Evolutionary conservation across 2,797 vertebrate genomes (phyloP).

Genomic region (Heliangelus exortis): DNA sequence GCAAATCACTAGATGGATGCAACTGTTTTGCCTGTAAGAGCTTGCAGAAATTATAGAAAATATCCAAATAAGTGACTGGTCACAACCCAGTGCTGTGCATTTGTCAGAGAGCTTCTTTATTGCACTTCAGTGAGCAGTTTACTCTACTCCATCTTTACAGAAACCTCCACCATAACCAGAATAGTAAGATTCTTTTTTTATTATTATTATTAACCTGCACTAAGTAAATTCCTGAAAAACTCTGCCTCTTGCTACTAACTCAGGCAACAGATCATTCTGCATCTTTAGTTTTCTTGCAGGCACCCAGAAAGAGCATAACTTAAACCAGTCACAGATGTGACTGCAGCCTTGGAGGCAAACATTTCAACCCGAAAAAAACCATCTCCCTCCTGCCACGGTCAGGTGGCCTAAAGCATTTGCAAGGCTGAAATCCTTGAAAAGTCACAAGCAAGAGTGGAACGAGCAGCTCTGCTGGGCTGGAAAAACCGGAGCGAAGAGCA

Average conservation of each 20-base stretch:
- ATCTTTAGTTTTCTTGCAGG: not conserved
- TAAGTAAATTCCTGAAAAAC: not conserved
- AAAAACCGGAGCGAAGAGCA: not conserved
- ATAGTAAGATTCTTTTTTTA: fast-evolving
- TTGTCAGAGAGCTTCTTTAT: not conserved
- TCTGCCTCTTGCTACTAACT: not conserved
- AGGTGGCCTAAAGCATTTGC: not conserved
- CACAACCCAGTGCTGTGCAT: not conserved
- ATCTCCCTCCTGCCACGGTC: not conserved
- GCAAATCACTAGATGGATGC: not conserved
- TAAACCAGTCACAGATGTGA: not conserved
- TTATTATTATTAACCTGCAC: not conserved
- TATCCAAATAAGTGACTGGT: not conserved
- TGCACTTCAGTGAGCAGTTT: not conserved
- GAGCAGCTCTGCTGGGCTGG: not conserved
- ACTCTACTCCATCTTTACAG: not conserved
- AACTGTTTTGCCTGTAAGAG: not conserved
- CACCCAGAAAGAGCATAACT: not conserved
- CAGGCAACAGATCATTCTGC: not conserved
- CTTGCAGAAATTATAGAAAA: not conserved
- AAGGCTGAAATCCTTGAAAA: not conserved
- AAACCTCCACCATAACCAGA: not conserved
- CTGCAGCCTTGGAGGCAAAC: not conserved
- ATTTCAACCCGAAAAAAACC: not conserved
- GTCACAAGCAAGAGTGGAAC: not conserved